Percentiles rank a stretch among this genome's conserved stretches.
These are phyloP conservation scores for Nemopilema nomurai DNA, from an alignment of 30 jellyfish, hydroid and myxozoan species.

Conservation along the genomic window DNA sequence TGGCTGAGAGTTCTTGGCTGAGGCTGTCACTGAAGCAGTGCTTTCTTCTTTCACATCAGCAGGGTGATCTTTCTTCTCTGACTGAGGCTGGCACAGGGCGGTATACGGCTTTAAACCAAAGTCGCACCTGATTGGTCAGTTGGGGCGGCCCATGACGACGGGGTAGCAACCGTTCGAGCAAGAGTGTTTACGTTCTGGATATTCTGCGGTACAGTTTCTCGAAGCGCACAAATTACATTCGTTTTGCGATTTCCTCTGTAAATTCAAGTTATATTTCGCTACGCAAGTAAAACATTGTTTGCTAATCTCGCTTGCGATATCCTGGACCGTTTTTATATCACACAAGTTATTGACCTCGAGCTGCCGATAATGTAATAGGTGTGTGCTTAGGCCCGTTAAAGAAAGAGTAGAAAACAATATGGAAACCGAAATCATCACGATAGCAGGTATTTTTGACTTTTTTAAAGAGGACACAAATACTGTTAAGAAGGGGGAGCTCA, in stretches of 20 bases:
- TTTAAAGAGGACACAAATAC: not conserved
- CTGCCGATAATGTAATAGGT: not conserved
- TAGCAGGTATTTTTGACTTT: conserved; percentile 1
- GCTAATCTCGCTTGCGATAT: not conserved
- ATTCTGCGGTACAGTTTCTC: not conserved
- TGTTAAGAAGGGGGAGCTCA: not conserved
- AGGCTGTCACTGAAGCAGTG: no score
- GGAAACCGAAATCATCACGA: conserved; percentile 11
- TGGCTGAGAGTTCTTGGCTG: no score
- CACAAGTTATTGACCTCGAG: not conserved
- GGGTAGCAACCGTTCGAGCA: not conserved
- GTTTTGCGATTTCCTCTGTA: not conserved
- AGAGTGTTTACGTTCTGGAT: not conserved
- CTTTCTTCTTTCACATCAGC: no score
- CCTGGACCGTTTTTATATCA: not conserved
- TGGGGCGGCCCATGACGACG: not conserved
- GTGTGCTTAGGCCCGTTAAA: not conserved
- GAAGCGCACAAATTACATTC: not conserved
- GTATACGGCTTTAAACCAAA: not conserved
- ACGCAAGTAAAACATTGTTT: not conserved
- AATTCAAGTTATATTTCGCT: not conserved
- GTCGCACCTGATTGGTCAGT: not conserved
- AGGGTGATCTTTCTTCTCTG: no score
- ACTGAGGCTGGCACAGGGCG: no score
- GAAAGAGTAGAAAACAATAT: not conserved